Percentiles rank a stretch among this genome's conserved stretches.
phyloP scores from a whole-genome alignment of 2,113 vertebrate species.

The Theristicus caerulescens region DNA sequence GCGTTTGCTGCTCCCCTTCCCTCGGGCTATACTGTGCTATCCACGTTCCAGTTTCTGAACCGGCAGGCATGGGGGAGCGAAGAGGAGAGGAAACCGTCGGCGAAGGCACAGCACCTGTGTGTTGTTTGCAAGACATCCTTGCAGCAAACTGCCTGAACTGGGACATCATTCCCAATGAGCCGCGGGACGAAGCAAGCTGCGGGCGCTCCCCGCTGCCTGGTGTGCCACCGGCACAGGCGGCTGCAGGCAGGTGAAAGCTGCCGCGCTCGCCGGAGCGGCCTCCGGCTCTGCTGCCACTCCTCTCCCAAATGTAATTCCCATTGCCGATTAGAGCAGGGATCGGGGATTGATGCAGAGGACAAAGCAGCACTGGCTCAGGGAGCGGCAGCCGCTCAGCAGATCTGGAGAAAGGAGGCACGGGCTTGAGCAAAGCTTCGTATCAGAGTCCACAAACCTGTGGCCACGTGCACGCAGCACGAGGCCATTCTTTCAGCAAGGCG shows the following conservation, averaged over 20 bases:
- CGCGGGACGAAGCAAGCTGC: accelerated
- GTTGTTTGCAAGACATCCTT: background rate
- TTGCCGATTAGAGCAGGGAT: background rate
- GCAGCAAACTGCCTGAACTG: background rate
- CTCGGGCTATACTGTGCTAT: background rate
- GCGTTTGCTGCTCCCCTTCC: background rate
- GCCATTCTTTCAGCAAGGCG: background rate
- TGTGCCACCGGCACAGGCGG: accelerated
- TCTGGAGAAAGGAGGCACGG: accelerated
- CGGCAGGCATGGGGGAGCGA: background rate
- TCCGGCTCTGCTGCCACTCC: background rate
- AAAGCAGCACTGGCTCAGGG: background rate
- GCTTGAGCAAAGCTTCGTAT: background rate
- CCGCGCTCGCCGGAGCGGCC: background rate
- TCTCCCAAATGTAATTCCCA: background rate
- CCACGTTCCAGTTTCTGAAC: background rate
- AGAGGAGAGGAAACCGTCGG: background rate
- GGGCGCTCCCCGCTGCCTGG: accelerated
- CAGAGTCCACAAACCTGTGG: accelerated
- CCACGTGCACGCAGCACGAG: accelerated
- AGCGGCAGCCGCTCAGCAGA: background rate
- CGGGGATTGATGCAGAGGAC: background rate
- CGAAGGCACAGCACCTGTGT: background rate
- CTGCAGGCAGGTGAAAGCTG: background rate
- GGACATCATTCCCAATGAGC: background rate